Evolutionary conservation across 2,797 vertebrate species (phyloP).

Genomic region (Hippocampus kuda): DNA sequence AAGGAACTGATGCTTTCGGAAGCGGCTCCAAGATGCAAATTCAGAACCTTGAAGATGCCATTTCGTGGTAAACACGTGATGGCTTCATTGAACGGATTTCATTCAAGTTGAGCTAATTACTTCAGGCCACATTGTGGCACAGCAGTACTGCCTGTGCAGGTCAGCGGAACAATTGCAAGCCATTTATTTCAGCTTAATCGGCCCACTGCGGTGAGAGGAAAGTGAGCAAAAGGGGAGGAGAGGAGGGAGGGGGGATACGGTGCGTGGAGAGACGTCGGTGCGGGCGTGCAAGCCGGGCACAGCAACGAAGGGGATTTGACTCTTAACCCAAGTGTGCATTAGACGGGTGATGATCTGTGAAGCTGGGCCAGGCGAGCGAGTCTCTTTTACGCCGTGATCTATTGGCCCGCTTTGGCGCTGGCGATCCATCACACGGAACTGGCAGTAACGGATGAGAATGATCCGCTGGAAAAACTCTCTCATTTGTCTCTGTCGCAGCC

Average conservation of each 20-base stretch:
- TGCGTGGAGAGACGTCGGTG: neutral
- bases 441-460: constrained; percentile 80
- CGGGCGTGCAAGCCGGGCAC: constrained; percentile 8
- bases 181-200: constrained; percentile 66
- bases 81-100: neutral
- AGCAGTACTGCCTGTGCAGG: neutral
- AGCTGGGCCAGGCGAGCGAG: constrained; percentile 65
- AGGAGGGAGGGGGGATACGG: neutral
- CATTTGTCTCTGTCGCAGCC: constrained; percentile 80
- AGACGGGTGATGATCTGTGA: constrained; percentile 72
- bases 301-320: constrained; percentile 64
- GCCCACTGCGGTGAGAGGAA: constrained; percentile 30
- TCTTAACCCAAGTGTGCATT: constrained; percentile 70
- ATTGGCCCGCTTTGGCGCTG: constrained; percentile 68
- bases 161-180: constrained; percentile 38
- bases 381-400: constrained; percentile 75
- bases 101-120: neutral
- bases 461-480: constrained; percentile 76
- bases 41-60: neutral
- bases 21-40: neutral
- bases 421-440: constrained; percentile 75
- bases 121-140: neutral
- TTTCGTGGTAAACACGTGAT: constrained; percentile 1
- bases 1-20: neutral
- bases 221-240: constrained; percentile 10